Evolutionary conservation across 2,888 invertebrate species (phyloP).

Genomic region (Hyposoter dolosus): DNA sequence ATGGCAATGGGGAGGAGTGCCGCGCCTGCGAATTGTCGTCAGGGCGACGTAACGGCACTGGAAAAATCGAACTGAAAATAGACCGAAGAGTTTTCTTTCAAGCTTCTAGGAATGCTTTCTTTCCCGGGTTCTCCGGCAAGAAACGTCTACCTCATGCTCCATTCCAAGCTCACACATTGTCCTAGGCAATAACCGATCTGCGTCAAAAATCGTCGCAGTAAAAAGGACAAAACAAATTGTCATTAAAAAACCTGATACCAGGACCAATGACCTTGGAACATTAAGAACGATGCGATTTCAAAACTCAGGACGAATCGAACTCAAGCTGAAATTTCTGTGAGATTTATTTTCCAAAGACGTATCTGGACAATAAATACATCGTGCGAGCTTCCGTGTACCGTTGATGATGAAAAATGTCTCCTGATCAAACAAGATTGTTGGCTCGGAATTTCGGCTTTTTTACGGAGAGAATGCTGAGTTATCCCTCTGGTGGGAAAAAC

Average conservation of each 20-base stretch:
- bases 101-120: conserved; percentile 70
- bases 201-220: background rate
- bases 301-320: background rate
- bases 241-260: background rate
- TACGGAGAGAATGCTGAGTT: conserved; percentile 13
- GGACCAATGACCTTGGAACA: background rate
- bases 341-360: background rate
- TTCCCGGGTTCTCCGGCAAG: conserved; percentile 62
- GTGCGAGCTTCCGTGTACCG: too few species aligned
- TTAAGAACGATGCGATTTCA: background rate
- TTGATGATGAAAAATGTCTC: background rate
- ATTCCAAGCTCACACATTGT: background rate
- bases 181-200: background rate
- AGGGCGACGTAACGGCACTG: conserved; percentile 82
- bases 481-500: conserved; percentile 31
- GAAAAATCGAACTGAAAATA: conserved; percentile 85
- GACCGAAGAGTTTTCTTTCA: conserved; percentile 83
- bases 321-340: background rate
- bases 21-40: conserved; percentile 85
- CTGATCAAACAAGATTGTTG: background rate
- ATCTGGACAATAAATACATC: background rate
- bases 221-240: background rate
- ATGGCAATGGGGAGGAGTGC: conserved; percentile 74
- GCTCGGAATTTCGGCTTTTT: background rate
- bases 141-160: conserved; percentile 30